These are phyloP conservation scores for Nemopilema nomurai DNA, from an alignment of 30 jellyfish, hydroid and myxozoan genomes.

Conservation along the genomic window DNA sequence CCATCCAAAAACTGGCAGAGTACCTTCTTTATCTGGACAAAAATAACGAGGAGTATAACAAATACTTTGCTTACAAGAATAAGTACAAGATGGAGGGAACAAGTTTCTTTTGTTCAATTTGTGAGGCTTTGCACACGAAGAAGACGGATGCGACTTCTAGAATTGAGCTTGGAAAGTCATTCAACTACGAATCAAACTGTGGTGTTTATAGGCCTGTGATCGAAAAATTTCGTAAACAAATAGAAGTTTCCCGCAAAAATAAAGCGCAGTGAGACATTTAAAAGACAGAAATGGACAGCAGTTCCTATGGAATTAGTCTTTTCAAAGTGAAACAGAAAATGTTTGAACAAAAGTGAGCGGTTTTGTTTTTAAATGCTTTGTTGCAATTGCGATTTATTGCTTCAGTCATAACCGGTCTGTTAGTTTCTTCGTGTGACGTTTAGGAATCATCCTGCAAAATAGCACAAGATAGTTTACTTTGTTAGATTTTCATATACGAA, in stretches of 20 bases:
- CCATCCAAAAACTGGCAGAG: constrained; percentile 81
- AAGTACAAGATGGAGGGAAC: constrained; percentile 18
- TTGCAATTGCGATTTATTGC: too few relatives aligned
- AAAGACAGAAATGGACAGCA: too few relatives aligned
- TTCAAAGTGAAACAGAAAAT: too few relatives aligned
- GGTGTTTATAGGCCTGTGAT: background rate
- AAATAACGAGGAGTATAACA: constrained; percentile 77
- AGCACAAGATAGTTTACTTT: too few relatives aligned
- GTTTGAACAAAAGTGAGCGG: too few relatives aligned
- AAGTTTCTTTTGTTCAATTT: constrained; percentile 37
- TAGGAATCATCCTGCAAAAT: too few relatives aligned
- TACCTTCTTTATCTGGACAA: constrained; percentile 69
- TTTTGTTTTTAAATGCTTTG: too few relatives aligned
- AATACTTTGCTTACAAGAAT: constrained; percentile 77
- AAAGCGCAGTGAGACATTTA: too few relatives aligned
- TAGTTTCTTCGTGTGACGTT: too few relatives aligned
- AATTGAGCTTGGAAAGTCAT: constrained; percentile 26
- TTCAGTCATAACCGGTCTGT: too few relatives aligned
- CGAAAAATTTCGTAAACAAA: constrained; percentile 19
- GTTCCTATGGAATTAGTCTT: too few relatives aligned
- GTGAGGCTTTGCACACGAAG: constrained; percentile 25
- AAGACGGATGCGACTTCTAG: background rate
- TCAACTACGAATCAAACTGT: constrained; percentile 12
- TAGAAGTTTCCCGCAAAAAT: constrained; percentile 22
- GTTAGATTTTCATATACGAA: too few relatives aligned